Evolutionary conservation across 92 coral and sea anemone species (phyloP).

Genomic region (Porites lobata): DNA sequence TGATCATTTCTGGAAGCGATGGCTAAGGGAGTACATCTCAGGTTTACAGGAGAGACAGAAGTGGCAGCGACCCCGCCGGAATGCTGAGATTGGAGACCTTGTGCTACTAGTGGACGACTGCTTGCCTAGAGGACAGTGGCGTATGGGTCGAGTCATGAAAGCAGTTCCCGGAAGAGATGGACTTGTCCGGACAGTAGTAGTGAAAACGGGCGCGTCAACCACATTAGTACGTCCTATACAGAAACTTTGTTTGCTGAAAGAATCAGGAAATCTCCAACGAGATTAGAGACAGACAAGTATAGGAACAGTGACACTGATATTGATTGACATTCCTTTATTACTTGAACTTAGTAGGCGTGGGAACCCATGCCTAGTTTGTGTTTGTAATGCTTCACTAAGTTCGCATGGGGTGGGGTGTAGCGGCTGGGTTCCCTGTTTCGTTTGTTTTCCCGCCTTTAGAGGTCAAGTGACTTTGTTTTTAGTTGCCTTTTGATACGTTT

Average conservation of each 20-base stretch:
- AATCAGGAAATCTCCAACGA: constrained; percentile 5
- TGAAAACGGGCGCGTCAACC: constrained; percentile 29
- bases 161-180: constrained; percentile 45
- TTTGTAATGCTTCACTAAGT: constrained; percentile 3
- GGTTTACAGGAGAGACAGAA: constrained; percentile 64
- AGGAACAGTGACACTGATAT: not conserved
- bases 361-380: too few species aligned
- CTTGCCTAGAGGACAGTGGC: constrained; percentile 48
- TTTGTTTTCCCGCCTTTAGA: too few species aligned
- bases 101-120: constrained; percentile 47
- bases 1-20: constrained; percentile 66
- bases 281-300: not conserved
- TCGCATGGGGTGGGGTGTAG: constrained; percentile 24
- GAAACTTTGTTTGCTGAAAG: constrained; percentile 18
- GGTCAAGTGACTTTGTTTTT: too few species aligned
- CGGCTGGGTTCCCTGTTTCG: not conserved
- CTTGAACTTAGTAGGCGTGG: not conserved
- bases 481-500: too few species aligned
- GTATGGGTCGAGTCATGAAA: constrained; percentile 32
- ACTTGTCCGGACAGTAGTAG: constrained; percentile 50
- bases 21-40: constrained; percentile 71
- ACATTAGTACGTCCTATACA: constrained; percentile 16
- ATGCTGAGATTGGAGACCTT: constrained; percentile 56
- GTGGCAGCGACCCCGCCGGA: constrained; percentile 47
- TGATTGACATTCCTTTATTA: not conserved